Evolutionary conservation across 2,797 vertebrate species (phyloP), one percentile per base, ranked within the genome.

Genomic region (Crax fasciolata): DNA sequence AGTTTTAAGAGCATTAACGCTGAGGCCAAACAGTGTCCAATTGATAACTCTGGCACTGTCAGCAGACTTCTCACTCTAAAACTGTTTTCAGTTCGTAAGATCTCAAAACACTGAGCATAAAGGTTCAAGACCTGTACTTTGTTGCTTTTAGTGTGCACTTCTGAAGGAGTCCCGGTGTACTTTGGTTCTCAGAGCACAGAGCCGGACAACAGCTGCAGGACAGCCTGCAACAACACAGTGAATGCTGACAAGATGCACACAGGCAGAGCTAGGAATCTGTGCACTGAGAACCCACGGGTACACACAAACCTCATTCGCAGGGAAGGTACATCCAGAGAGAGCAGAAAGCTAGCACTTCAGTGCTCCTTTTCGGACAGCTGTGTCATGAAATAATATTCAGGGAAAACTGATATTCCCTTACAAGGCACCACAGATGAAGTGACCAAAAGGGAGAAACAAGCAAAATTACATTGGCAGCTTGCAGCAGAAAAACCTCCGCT

Each of bases 141-240:
- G 16, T 7, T 61, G 13, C 5, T 66, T 74, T 84, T 62, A 67
- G 48, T 13, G 77, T 0, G 48, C 25, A 54, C 46, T 94, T 54
- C 62, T 70, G 30, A 24, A 66, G 17, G 17, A 63, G 23, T 20
- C 20, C 21, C 15, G 62, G 51, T 61, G 82, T 54, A 76, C 11
- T 63, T 62, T 55, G 48, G 28, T 76, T 88, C 80, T 74, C 63
- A 77, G 3, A 62, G 30, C 68, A n/a, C 23, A 74, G 30, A 62
- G 18, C 63, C 1, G 59, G 73, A 67, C 12, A 59, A 57, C 30
- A 73, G 76, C 21, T 72, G 23, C 0, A 4, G 25, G 23, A 63
- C 48, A 51, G 46, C 21, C 46, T 28, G 51, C 0, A 2, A 70
- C 44, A 38, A 16, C 0, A 1, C 18, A 44, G 7, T 57, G 54